These are phyloP conservation scores for Aethes cnicana DNA, from an alignment of 2,888 invertebrate genomes.

Conservation along the genomic window DNA sequence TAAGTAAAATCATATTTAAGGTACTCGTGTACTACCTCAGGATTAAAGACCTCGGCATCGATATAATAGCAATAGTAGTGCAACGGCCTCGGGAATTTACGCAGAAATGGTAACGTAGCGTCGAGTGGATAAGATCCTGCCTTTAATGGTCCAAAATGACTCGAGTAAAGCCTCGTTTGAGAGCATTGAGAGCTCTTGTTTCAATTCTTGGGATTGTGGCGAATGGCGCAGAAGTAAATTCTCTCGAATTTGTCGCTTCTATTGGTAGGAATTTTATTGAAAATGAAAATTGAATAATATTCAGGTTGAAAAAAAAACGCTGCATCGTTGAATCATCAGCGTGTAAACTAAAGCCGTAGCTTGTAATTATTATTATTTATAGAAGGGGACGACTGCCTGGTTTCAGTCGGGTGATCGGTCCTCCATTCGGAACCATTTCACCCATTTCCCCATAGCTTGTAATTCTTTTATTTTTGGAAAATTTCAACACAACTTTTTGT, in stretches of 20 bases:
- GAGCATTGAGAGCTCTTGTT: conserved; percentile 8
- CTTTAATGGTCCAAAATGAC: conserved; percentile 4
- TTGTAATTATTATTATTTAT: no score
- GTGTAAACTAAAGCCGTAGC: no score
- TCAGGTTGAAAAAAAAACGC: no score
- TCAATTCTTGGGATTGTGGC: conserved; percentile 13
- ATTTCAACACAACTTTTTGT: no score
- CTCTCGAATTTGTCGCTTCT: not conserved
- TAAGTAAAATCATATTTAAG: no score
- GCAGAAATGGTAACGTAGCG: conserved; percentile 2
- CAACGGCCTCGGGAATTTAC: conserved; percentile 1
- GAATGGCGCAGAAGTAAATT: not conserved
- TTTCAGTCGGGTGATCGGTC: no score
- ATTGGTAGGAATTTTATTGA: not conserved
- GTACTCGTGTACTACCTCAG: not conserved
- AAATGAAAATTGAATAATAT: no score
- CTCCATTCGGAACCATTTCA: no score
- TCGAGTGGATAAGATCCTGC: conserved; percentile 9
- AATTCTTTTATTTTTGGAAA: no score
- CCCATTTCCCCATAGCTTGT: no score
- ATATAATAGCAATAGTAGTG: not conserved
- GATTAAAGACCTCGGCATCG: not conserved
- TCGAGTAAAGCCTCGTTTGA: conserved; percentile 17
- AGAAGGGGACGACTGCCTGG: no score
- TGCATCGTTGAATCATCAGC: no score